These are phyloP conservation scores for Nettapus auritus DNA, from an alignment of 2,113 vertebrate species.

Conservation along the genomic window DNA sequence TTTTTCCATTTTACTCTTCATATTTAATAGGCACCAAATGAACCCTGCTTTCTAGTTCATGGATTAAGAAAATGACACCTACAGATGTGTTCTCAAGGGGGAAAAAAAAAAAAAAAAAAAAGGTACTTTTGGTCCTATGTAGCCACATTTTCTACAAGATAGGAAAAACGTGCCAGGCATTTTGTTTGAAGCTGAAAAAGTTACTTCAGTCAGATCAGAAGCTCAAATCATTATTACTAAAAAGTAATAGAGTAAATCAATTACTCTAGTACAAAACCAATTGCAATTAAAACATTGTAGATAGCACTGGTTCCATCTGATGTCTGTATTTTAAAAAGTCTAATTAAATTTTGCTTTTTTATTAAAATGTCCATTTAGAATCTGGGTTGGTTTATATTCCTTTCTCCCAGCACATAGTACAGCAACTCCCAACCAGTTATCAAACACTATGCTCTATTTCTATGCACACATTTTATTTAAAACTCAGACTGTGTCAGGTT, in stretches of 20 bases:
- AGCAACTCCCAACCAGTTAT: background rate
- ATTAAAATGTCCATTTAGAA: background rate
- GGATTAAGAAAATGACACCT: background rate
- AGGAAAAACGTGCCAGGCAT: background rate
- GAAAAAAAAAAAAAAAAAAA: background rate
- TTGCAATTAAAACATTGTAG: background rate
- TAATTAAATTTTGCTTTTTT: background rate
- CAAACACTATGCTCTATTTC: background rate
- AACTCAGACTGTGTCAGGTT: background rate
- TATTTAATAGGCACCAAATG: background rate
- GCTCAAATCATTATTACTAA: background rate
- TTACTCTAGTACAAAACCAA: background rate
- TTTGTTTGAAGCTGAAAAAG: background rate
- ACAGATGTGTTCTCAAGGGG: background rate
- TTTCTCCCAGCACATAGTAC: background rate
- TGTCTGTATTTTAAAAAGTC: background rate
- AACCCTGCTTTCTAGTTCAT: background rate
- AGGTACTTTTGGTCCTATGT: background rate
- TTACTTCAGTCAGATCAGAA: background rate
- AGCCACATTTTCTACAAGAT: background rate
- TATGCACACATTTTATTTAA: background rate
- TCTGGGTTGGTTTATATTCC: background rate
- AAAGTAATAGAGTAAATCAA: background rate
- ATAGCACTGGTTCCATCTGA: background rate
- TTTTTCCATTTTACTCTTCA: background rate